These are phyloP conservation scores for Nephrotoma guestfalica DNA, from an alignment of 2,888 invertebrate species.

Conservation along the genomic window DNA sequence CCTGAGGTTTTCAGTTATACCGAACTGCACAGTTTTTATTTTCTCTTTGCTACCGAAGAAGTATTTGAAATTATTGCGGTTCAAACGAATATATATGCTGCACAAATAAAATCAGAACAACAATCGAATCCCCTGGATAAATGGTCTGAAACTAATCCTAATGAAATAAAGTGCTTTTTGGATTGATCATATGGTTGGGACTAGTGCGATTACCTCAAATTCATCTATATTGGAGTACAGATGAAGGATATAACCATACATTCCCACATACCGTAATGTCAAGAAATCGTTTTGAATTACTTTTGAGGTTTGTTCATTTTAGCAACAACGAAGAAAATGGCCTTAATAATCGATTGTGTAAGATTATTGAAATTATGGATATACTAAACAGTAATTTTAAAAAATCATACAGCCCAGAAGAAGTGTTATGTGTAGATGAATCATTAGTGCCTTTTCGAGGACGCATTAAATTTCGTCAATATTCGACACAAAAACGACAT, in stretches of 20 bases:
- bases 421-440: too few relatives aligned
- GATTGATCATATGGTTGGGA: conserved; percentile 7
- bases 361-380: conserved; percentile 8
- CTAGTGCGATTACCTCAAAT: too few relatives aligned
- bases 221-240: conserved; percentile 7
- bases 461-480: too few relatives aligned
- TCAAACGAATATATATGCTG: conserved; percentile 7
- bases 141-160: conserved; percentile 7
- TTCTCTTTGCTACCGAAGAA: conserved; percentile 7
- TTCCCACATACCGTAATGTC: too few relatives aligned
- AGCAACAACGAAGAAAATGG: conserved; percentile 8
- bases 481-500: too few relatives aligned
- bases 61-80: conserved; percentile 7
- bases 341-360: conserved; percentile 8
- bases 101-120: too few relatives aligned
- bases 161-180: conserved; percentile 7
- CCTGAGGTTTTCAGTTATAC: conserved; percentile 7
- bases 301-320: too few relatives aligned
- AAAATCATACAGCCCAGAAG: conserved; percentile 4
- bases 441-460: too few relatives aligned
- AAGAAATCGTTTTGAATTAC: too few relatives aligned
- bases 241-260: too few relatives aligned
- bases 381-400: conserved; percentile 6
- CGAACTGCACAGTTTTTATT: too few relatives aligned
- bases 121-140: conserved; percentile 6